Base-by-base conservation (phyloP, 1,140 invertebrate genomes). In the Drosophila repletoides region DNA sequence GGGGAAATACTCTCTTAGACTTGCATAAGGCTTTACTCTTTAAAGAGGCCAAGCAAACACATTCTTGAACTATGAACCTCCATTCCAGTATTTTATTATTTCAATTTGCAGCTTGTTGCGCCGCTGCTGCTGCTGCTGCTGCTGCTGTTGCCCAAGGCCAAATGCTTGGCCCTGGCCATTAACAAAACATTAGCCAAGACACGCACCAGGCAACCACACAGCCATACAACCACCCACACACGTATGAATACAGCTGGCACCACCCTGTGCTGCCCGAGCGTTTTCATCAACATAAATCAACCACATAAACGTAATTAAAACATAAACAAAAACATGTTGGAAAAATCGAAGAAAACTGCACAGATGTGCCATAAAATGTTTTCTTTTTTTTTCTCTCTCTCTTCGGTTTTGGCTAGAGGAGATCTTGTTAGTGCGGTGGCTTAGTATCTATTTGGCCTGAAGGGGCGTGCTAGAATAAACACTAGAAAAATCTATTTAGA, bases 251-350 rank as follows among this genome's bases (percentile, higher is more conserved):
- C 64, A 58, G 38, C 43, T 67, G 53, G 36, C 49, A 59, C 34
- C 51, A 4, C 17, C 49, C 60, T 12, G 3, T 6, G 1, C n/a
- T 28, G 45, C 15, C 10, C 15, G 2, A 5, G 17, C 34, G n/a
- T 53, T 53, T 72, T 51, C 49, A 68, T 72, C 28, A 28, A 52
- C 77, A 83, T 83, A 84, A 83, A 83, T 83, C 79, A 83, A 63
- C 69, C 74, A 45, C 74, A 65, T 66, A 46, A 84, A 74, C 79
- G 79, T 84, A 84, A 83, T 83, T 83, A 84, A 77, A 79, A 77
- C 60, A 84, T 83, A 84, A 83, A 83, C 77, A 83, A 74, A 83
- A 52, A 17, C 14, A 34, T 15, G n/a, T 26, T 4, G 10, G 29
- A 10, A 58, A 65, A 71, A 59, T 49, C 38, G 14, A 64, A 71